A percentile compares a stretch with the other conserved stretches of the same genome.
These are phyloP conservation scores for Aurelia sp. DNA, from an alignment of 30 jellyfish, hydroid and myxozoan genomes.

Conservation along the genomic window DNA sequence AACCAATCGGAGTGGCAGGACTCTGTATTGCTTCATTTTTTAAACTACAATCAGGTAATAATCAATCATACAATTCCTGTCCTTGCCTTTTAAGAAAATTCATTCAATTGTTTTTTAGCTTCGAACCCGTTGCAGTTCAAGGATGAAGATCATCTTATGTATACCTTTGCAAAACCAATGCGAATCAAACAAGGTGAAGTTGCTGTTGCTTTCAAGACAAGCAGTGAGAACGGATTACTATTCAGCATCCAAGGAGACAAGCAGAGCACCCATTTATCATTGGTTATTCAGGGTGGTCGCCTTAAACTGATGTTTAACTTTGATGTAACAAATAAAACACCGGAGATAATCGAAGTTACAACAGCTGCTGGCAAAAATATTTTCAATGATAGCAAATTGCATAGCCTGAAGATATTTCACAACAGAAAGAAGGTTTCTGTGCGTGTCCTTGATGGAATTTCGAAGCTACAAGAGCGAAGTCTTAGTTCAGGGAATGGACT, in stretches of 20 bases:
- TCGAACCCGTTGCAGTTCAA: slow-evolving; percentile 57
- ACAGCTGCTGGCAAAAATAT: slow-evolving; percentile 6
- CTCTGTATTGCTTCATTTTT: too few species aligned
- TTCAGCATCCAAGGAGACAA: slow-evolving; percentile 69
- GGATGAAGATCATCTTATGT: slow-evolving; percentile 21
- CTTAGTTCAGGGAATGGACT: slow-evolving; percentile 20
- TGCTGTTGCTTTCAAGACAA: slow-evolving; percentile 59
- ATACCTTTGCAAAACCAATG: slow-evolving; percentile 35
- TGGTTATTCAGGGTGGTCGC: slow-evolving; percentile 54
- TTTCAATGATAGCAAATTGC: slow-evolving; percentile 49
- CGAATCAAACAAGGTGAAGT: slow-evolving; percentile 52
- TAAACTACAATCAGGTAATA: too few species aligned
- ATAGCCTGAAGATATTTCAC: slow-evolving; percentile 35
- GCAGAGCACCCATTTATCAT: slow-evolving; percentile 54
- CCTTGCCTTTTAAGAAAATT: too few species aligned
- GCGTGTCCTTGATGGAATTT: slow-evolving; percentile 33
- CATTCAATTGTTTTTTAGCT: slow-evolving; percentile 11
- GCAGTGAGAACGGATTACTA: slow-evolving; percentile 20
- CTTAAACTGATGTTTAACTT: slow-evolving; percentile 38
- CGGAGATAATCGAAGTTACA: slow-evolving; percentile 9
- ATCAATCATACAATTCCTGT: too few species aligned
- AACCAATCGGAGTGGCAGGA: too few species aligned
- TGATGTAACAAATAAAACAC: slow-evolving; percentile 18
- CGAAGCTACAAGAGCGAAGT: slow-evolving; percentile 8
- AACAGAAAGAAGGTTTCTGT: slow-evolving; percentile 42